Conservation (phyloP, 2,888 invertebrate species). For the Drosophila maculinotata region DNA sequence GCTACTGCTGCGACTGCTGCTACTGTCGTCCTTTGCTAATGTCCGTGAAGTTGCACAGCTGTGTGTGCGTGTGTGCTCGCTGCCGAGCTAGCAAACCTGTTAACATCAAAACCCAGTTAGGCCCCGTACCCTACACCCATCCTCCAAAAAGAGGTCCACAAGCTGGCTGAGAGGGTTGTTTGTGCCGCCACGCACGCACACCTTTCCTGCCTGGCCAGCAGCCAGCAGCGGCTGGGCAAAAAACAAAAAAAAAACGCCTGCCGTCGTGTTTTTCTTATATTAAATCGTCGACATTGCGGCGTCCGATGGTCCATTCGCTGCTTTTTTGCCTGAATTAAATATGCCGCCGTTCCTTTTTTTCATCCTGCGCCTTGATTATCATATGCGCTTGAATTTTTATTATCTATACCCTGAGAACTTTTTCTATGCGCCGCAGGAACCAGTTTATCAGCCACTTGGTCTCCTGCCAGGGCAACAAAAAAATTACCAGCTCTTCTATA, state of each 20-base stretch:
- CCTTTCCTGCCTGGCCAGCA: constrained; percentile 59
- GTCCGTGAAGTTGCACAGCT: constrained; percentile 78
- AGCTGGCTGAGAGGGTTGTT: constrained; percentile 70
- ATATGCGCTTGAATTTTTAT: constrained; percentile 82
- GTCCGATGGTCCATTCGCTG: constrained; percentile 56
- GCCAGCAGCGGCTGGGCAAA: constrained; percentile 10
- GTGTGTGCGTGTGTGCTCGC: constrained; percentile 52
- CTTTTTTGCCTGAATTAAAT: constrained; percentile 78
- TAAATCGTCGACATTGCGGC: constrained; percentile 71
- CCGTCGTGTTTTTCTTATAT: constrained; percentile 78
- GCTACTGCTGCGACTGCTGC: constrained; percentile 10
- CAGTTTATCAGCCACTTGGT: constrained; percentile 77
- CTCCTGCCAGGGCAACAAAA: constrained; percentile 71
- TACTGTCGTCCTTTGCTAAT: constrained; percentile 64
- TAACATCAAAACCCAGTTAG: constrained; percentile 82
- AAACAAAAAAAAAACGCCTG: constrained; percentile 57
- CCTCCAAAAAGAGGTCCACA: constrained; percentile 28
- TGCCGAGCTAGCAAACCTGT: constrained; percentile 80
- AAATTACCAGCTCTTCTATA: constrained; percentile 49
- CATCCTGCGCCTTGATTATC: constrained; percentile 76
- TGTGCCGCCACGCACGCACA: constrained; percentile 60
- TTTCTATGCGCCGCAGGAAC: constrained; percentile 78
- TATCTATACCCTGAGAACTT: constrained; percentile 85
- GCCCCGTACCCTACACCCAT: constrained; percentile 69
- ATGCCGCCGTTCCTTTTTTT: constrained; percentile 58